phyloP scores from a whole-genome alignment of 2,888 invertebrate genomes.

The Phytoseiulus persimilis region DNA sequence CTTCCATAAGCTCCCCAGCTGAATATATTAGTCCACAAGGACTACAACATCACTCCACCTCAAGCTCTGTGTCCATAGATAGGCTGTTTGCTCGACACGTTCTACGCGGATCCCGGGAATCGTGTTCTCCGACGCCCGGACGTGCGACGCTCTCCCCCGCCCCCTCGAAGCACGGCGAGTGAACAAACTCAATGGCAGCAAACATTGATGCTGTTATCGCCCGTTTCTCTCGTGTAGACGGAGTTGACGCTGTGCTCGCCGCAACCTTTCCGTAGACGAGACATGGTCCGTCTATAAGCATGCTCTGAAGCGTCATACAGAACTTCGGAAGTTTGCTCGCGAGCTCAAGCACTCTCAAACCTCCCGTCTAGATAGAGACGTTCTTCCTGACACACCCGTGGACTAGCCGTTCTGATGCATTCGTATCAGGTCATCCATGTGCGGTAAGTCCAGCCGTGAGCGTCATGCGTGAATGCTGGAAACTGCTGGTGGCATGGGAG shows the following conservation, averaged over 20 bases:
- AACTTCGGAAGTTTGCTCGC: neutral
- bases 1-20: neutral
- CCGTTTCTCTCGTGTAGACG: no score
- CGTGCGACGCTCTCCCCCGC: no score
- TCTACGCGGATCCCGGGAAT: neutral
- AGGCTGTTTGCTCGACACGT: neutral
- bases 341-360: neutral
- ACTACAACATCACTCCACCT: neutral
- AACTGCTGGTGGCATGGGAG: neutral
- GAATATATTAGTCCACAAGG: slow-evolving; percentile 5
- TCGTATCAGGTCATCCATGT: neutral
- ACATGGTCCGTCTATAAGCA: no score
- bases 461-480: neutral
- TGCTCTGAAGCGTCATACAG: neutral
- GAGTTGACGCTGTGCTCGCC: no score
- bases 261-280: no score
- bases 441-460: neutral
- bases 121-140: neutral
- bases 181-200: no score
- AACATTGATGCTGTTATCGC: no score
- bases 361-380: neutral
- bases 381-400: neutral
- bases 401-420: neutral
- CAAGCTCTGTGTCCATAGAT: neutral
- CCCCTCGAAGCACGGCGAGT: no score